These are phyloP conservation scores for Brenthis hecate DNA, from an alignment of 2,888 invertebrate genomes.

Conservation along the genomic window DNA sequence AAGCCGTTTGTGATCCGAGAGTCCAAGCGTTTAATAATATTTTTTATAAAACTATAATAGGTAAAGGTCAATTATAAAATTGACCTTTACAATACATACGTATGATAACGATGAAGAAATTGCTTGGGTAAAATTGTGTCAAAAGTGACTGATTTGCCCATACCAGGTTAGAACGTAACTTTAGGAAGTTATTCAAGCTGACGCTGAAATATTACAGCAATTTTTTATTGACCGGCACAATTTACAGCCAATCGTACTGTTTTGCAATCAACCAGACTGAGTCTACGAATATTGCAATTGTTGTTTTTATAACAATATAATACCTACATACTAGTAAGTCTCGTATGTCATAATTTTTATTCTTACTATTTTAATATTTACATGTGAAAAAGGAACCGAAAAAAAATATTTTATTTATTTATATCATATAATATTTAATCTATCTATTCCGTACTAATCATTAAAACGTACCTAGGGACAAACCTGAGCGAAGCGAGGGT, in stretches of 20 bases:
- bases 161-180: conserved; percentile 54
- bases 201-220: conserved; percentile 75
- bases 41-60: no score
- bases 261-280: conserved; percentile 66
- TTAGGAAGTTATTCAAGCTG: conserved; percentile 70
- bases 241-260: conserved; percentile 66
- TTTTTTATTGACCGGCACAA: conserved; percentile 61
- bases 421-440: no score
- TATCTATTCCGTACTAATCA: no score
- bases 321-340: neutral
- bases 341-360: neutral
- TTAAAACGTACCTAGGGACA: no score
- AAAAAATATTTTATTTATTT: no score
- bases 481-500: no score
- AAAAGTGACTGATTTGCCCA: conserved; percentile 34
- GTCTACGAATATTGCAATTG: conserved; percentile 64
- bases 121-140: conserved; percentile 13
- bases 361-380: no score
- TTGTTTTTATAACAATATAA: conserved; percentile 42
- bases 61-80: no score
- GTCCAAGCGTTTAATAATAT: no score
- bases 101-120: neutral
- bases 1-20: no score
- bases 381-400: no score
- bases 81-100: neutral